These are phyloP conservation scores for Yponomeuta plumbellus DNA, from an alignment of 2,888 invertebrate genomes.

Conservation along the genomic window DNA sequence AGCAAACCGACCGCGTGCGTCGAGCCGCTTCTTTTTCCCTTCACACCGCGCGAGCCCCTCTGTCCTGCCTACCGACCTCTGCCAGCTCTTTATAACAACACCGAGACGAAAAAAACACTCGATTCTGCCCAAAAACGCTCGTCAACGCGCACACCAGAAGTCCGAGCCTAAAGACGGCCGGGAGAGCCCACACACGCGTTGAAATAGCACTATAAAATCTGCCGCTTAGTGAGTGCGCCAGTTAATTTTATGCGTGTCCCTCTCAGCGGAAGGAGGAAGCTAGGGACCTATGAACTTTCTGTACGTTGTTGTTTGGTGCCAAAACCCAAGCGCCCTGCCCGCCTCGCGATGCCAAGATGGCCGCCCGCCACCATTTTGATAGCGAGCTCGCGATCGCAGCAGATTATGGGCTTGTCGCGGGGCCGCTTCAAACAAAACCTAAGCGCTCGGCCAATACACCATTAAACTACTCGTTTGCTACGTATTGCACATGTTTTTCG, in stretches of 20 bases:
- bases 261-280: too few relatives aligned
- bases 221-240: too few relatives aligned
- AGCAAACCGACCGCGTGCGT: conserved; percentile 29
- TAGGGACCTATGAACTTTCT: not conserved
- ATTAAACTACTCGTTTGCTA: conserved; percentile 51
- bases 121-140: conserved; percentile 60
- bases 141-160: not conserved
- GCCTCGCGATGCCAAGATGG: conserved; percentile 72
- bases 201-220: not conserved
- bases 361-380: conserved; percentile 73
- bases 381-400: conserved; percentile 40
- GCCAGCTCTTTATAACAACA: conserved; percentile 69
- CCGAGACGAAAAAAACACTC: conserved; percentile 65
- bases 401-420: conserved; percentile 60
- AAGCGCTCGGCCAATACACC: conserved; percentile 53
- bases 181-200: not conserved
- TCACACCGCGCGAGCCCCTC: conserved; percentile 61
- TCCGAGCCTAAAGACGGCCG: not conserved
- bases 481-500: conserved; percentile 70
- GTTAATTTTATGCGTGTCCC: too few relatives aligned
- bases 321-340: conserved; percentile 64
- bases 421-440: conserved; percentile 64
- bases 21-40: conserved; percentile 65
- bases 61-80: conserved; percentile 71
- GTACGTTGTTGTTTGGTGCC: conserved; percentile 34